phyloP scores from a whole-genome alignment of 2,888 invertebrate species.

The Apomyelois bistriatella region DNA sequence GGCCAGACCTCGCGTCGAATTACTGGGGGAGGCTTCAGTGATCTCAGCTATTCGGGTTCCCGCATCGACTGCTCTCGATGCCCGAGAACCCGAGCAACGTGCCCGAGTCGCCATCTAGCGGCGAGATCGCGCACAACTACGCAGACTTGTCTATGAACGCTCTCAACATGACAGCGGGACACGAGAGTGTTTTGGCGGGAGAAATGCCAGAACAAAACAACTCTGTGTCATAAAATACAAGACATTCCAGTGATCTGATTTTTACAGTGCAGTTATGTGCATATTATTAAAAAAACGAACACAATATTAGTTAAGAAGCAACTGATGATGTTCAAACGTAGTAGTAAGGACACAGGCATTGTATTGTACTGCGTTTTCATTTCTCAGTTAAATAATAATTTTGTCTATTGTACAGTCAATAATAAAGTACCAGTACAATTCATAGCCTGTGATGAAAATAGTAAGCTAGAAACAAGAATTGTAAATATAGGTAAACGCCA shows the following conservation, averaged over 20 bases:
- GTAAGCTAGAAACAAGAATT: constrained; percentile 39
- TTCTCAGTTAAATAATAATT: constrained; percentile 4
- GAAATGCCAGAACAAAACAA: constrained; percentile 58
- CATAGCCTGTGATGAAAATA: constrained; percentile 49
- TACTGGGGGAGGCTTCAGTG: constrained; percentile 96
- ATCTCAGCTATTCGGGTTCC: constrained; percentile 94
- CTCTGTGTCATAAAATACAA: constrained; percentile 54
- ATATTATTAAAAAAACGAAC: not conserved
- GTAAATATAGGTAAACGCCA: constrained; percentile 69
- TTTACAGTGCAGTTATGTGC: constrained; percentile 37
- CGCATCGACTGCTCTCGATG: constrained; percentile 85
- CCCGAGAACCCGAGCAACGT: constrained; percentile 80
- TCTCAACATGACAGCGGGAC: constrained; percentile 77
- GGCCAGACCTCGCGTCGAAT: constrained; percentile 87
- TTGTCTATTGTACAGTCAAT: constrained; percentile 8
- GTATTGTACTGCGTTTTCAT: constrained; percentile 39
- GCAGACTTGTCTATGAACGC: constrained; percentile 69
- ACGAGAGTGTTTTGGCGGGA: constrained; percentile 67
- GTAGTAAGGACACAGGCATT: constrained; percentile 55
- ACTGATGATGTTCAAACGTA: constrained; percentile 79
- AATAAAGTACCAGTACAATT: constrained; percentile 34
- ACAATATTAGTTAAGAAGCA: constrained; percentile 45
- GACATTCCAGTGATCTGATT: constrained; percentile 30
- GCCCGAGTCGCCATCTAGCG: constrained; percentile 68
- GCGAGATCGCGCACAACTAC: constrained; percentile 73